A percentile compares a stretch with the other conserved stretches of the same genome.
Conservation (phyloP, 2,797 vertebrate species). For the Cirrhinus mrigala region DNA sequence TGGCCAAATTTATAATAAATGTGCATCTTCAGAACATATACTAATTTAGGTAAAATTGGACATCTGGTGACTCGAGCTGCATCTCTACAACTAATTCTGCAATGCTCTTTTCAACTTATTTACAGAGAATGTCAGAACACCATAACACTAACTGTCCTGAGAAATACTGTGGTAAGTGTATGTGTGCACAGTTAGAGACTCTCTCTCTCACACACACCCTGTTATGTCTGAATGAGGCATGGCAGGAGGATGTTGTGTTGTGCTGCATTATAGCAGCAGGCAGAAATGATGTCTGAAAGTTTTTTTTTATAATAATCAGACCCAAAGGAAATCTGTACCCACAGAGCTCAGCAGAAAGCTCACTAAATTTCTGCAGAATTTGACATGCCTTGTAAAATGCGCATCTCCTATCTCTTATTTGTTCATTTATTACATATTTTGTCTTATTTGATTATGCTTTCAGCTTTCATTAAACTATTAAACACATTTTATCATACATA, state of each 20-base stretch:
- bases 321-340: not conserved
- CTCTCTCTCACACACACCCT: not conserved
- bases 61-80: not conserved
- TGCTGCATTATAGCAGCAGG: not conserved
- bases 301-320: not conserved
- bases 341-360: not conserved
- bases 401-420: not conserved
- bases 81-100: not conserved
- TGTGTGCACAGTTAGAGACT: constrained; percentile 5
- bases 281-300: not conserved
- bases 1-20: not conserved
- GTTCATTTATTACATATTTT: not conserved
- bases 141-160: constrained; percentile 87
- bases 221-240: not conserved
- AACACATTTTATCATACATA: not conserved
- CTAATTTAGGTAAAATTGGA: not conserved
- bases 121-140: constrained; percentile 87
- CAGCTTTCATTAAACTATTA: not conserved
- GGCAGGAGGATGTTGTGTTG: not conserved
- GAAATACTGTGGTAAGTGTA: constrained; percentile 83
- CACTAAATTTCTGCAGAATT: not conserved
- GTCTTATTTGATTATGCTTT: not conserved
- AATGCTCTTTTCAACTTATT: constrained; percentile 59
- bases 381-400: not conserved
- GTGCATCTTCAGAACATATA: not conserved